Percentiles rank a stretch among this genome's conserved stretches.
phyloP scores from a whole-genome alignment of 2,113 vertebrate species.

The Eulemur rufifrons region DNA sequence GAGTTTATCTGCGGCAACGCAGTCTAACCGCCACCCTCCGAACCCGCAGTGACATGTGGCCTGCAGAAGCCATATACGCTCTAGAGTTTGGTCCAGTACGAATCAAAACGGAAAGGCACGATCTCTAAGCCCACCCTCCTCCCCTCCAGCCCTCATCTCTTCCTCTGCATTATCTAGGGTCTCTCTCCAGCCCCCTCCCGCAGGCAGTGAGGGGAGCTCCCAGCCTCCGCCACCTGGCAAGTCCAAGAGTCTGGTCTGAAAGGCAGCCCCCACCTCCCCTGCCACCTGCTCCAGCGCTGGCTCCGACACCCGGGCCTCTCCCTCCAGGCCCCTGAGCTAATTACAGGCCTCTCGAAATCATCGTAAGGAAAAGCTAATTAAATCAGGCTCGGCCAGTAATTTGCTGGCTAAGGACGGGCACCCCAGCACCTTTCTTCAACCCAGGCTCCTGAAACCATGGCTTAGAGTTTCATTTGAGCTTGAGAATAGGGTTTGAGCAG shows the following conservation, averaged over 20 bases:
- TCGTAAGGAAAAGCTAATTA: conserved; percentile 60
- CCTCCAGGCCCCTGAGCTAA: conserved; percentile 55
- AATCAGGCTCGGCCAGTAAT: conserved; percentile 40
- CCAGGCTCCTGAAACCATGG: background rate
- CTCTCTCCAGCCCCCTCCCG: background rate
- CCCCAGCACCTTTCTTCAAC: background rate
- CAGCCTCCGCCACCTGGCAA: background rate
- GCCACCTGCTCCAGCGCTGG: background rate
- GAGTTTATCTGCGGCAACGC: background rate
- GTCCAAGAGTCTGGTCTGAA: background rate
- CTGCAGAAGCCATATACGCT: background rate
- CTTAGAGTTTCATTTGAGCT: background rate
- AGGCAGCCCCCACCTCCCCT: background rate
- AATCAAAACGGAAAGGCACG: background rate
- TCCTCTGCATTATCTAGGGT: background rate
- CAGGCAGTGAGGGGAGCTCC: background rate
- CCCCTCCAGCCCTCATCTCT: background rate
- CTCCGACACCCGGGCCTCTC: background rate
- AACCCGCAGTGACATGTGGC: background rate
- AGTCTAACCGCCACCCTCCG: background rate
- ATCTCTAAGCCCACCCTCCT: background rate
- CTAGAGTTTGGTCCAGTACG: background rate
- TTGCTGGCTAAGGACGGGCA: conserved; percentile 51
- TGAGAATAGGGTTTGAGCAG: background rate
- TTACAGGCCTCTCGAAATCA: conserved; percentile 58